Percentiles rank a stretch among this genome's conserved stretches.
Evolutionary conservation across 2,797 vertebrate genomes (phyloP).

Genomic region (Falco berigora): DNA sequence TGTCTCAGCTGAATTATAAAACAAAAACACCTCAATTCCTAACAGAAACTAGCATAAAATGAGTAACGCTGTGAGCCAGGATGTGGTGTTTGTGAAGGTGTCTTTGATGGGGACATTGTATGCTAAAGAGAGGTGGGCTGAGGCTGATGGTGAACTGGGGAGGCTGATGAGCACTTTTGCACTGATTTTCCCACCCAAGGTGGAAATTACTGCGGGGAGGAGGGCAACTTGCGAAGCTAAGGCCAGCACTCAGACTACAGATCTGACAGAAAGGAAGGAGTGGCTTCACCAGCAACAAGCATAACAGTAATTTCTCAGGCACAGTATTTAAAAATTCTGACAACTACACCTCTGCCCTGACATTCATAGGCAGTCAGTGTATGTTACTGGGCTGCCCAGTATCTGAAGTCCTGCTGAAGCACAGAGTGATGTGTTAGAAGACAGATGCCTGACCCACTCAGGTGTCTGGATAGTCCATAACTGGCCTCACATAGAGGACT

Average conservation of each 20-base stretch:
- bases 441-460: accelerated
- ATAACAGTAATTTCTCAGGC: neutral
- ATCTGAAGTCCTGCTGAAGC: neutral
- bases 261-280: neutral
- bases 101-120: neutral
- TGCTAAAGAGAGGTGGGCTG: neutral
- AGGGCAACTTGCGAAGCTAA: neutral
- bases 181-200: neutral
- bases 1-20: neutral
- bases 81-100: neutral
- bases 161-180: neutral
- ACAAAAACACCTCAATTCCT: neutral
- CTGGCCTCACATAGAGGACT: neutral
- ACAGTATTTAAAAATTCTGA: neutral
- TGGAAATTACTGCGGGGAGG: neutral
- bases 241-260: neutral
- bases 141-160: neutral
- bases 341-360: neutral
- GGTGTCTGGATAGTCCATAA: neutral
- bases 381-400: neutral
- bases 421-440: neutral
- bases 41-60: neutral
- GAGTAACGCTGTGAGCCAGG: neutral
- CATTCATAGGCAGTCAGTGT: neutral
- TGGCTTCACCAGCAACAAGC: neutral